Evolutionary conservation across 2,113 vertebrate species (phyloP), one percentile per base, ranked within the genome.

Genomic region (Chaetura pelagica): DNA sequence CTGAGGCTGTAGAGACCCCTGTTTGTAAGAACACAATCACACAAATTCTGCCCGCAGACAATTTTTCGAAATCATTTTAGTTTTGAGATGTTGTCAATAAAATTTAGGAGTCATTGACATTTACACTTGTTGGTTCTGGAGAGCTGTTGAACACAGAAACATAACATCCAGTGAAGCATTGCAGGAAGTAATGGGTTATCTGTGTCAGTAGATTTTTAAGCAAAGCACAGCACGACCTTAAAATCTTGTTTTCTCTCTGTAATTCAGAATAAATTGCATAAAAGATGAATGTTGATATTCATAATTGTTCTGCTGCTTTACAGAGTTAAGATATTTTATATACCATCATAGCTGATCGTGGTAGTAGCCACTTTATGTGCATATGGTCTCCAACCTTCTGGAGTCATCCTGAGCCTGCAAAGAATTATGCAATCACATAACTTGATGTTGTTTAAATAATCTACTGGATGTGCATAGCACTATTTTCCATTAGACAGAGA

Each of bases 111-210:
- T 75, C 71, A 85, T 67, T 1, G 1, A 62, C 35, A 46, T 91
- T 89, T 87, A 48, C 54, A 42, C 57, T 91, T 80, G 22, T 71
- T 94, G 90, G 35, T 96, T 54, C 66, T 86, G 84, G 35, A 79
- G 35, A 93, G 66, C 57, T 84, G 69, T 42, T 84, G 77, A 89
- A 87, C 13, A 54, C 24, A 51, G 40, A 77, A 95, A 51, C 30
- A n/a, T 46, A 61, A 89, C 0, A 2, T 83, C 63, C 78, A 66
- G 19, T 64, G 69, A 95, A 78, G 29, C 48, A 38, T 29, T 1
- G 0, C n/a, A 35, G 62, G 58, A 87, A 82, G n/a, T 57, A 76
- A 46, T 44, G 34, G 35, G 32, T 91, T 76, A 18, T 63, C n/a
- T 38, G 9, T 76, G 62, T 79, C 62, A 30, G 27, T 59, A 32